Percentiles rank a stretch among this genome's conserved stretches.
phyloP scores from a whole-genome alignment of 2,113 vertebrate genomes.

The Hippolais icterina region DNA sequence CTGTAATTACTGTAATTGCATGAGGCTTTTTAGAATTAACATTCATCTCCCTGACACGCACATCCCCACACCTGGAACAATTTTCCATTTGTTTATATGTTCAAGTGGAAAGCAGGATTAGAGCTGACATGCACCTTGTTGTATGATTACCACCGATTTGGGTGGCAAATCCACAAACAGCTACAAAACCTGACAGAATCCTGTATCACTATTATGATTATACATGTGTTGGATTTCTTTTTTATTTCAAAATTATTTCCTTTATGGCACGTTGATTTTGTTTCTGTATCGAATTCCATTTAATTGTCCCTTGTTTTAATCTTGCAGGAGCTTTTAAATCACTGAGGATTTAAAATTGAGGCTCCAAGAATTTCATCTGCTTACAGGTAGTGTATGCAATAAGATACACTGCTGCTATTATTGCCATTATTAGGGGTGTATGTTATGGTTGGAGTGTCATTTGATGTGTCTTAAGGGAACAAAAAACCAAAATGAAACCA shows the following conservation, averaged over 20 bases:
- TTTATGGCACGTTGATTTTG: neutral
- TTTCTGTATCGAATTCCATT: constrained; percentile 14
- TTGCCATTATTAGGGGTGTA: constrained; percentile 16
- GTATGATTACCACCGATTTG: neutral
- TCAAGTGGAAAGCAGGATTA: neutral
- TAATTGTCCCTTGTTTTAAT: neutral
- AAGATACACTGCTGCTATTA: neutral
- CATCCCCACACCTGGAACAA: neutral
- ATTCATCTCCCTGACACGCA: neutral
- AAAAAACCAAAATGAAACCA: constrained; percentile 13
- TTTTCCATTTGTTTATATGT: neutral
- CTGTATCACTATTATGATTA: neutral
- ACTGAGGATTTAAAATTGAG: neutral
- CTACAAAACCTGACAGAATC: neutral
- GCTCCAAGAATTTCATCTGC: neutral
- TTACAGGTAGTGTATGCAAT: neutral
- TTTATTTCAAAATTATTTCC: neutral
- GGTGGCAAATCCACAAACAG: neutral
- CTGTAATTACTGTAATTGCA: neutral
- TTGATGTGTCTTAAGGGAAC: constrained; percentile 15
- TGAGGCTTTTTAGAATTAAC: neutral
- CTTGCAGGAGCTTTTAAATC: constrained; percentile 28
- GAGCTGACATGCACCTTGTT: neutral
- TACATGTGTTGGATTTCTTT: neutral
- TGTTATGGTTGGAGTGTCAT: neutral